These are phyloP conservation scores for Chaetoderma sp. DNA, from an alignment of 2,888 invertebrate genomes.

Conservation along the genomic window DNA sequence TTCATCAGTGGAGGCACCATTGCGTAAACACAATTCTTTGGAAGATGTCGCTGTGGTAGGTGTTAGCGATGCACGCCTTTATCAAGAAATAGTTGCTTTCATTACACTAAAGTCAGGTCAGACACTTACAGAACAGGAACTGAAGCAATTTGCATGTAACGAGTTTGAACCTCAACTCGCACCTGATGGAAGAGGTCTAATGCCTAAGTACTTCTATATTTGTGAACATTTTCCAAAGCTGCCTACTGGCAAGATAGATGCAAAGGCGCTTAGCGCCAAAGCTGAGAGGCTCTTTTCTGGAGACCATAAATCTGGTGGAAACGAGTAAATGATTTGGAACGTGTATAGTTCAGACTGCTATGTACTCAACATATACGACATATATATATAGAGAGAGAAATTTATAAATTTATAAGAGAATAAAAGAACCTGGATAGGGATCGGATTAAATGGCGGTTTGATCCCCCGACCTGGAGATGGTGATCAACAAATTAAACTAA, in stretches of 20 bases:
- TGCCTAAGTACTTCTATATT: neutral
- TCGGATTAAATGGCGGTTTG: too few relatives aligned
- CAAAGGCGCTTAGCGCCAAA: too few relatives aligned
- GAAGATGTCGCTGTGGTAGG: neutral
- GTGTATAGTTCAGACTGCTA: too few relatives aligned
- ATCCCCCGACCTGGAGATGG: too few relatives aligned
- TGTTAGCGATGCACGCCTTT: neutral
- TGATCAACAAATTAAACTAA: too few relatives aligned
- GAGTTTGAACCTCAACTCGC: neutral
- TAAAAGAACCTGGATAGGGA: too few relatives aligned
- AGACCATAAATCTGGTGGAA: too few relatives aligned
- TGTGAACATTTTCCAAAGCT: neutral
- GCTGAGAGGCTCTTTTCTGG: too few relatives aligned
- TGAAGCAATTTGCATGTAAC: neutral
- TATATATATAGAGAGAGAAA: too few relatives aligned
- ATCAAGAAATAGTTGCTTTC: slow-evolving; percentile 3
- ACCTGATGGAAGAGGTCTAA: neutral
- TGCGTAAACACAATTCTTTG: neutral
- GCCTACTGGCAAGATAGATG: slow-evolving; percentile 2
- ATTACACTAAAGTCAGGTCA: neutral
- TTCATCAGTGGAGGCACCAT: neutral
- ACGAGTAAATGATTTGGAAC: too few relatives aligned
- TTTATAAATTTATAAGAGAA: too few relatives aligned
- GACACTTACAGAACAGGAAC: neutral
- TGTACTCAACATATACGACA: too few relatives aligned